Conservation (phyloP, 2,797 vertebrate species). For the Enteromius paludinosus region DNA sequence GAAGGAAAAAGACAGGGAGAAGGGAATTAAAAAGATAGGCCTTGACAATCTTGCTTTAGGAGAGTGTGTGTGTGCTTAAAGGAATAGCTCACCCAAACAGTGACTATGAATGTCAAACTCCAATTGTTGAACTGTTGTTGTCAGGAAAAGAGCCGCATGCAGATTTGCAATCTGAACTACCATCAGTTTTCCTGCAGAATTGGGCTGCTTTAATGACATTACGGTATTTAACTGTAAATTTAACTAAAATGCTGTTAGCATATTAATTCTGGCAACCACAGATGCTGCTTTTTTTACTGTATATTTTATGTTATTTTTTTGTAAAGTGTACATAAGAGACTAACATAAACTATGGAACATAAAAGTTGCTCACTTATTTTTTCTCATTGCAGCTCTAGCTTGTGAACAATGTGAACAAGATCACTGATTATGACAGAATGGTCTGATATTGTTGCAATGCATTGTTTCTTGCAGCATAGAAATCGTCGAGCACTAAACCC, state of each 20-base stretch:
- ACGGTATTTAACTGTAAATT: too few relatives aligned
- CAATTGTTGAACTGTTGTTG: neutral
- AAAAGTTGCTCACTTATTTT: neutral
- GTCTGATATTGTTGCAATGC: neutral
- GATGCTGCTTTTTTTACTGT: too few relatives aligned
- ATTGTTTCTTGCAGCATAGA: neutral
- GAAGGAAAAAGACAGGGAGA: constrained; percentile 65
- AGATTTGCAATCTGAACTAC: neutral
- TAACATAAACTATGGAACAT: too few relatives aligned
- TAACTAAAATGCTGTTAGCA: too few relatives aligned
- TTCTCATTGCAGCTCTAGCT: neutral
- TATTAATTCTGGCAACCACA: too few relatives aligned
- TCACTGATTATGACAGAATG: neutral
- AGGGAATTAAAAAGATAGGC: constrained; percentile 28
- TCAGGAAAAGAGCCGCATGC: neutral
- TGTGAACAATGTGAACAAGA: neutral
- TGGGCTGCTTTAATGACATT: too few relatives aligned
- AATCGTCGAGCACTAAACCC: neutral
- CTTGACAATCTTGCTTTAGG: constrained; percentile 28
- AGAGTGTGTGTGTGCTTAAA: neutral
- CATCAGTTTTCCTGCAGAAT: too few relatives aligned
- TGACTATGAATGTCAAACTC: neutral
- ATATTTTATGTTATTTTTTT: too few relatives aligned
- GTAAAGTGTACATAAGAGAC: too few relatives aligned
- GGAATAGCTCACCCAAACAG: neutral